These are phyloP conservation scores for Cephalopterus ornatus DNA, from an alignment of 2,113 vertebrate genomes.

Conservation along the genomic window DNA sequence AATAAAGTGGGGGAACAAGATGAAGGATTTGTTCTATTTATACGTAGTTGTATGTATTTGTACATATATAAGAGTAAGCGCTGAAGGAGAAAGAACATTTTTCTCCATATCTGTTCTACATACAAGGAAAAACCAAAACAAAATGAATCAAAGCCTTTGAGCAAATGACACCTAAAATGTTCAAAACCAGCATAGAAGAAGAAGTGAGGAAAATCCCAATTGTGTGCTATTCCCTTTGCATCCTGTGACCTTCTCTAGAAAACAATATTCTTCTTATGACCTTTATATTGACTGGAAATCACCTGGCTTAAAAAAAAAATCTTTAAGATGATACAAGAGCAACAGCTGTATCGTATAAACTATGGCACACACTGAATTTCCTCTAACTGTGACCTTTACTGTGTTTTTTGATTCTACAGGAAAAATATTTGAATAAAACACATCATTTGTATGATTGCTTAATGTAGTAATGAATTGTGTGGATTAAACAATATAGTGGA, in stretches of 20 bases:
- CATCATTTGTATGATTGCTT: background rate
- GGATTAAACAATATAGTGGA: background rate
- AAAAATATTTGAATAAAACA: background rate
- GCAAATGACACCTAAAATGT: background rate
- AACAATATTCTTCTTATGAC: background rate
- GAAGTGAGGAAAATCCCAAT: background rate
- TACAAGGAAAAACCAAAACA: background rate
- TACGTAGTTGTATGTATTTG: background rate
- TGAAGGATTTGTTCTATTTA: background rate
- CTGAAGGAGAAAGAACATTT: background rate
- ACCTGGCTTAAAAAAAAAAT: too few relatives aligned
- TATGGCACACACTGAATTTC: background rate
- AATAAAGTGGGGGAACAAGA: background rate
- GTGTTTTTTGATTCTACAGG: background rate
- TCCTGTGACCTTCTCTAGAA: background rate
- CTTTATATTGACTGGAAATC: too few relatives aligned
- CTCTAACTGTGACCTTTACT: background rate
- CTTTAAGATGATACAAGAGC: too few relatives aligned
- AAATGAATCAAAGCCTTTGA: background rate
- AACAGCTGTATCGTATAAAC: too few relatives aligned
- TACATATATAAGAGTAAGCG: too few relatives aligned
- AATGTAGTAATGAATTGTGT: background rate
- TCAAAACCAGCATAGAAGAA: background rate
- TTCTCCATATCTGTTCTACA: background rate
- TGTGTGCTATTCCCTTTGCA: background rate